A percentile compares a stretch with the other conserved stretches of the same genome.
Conservation (phyloP, 2,888 invertebrate species). For the Spatulosminthurus flaviceps region DNA sequence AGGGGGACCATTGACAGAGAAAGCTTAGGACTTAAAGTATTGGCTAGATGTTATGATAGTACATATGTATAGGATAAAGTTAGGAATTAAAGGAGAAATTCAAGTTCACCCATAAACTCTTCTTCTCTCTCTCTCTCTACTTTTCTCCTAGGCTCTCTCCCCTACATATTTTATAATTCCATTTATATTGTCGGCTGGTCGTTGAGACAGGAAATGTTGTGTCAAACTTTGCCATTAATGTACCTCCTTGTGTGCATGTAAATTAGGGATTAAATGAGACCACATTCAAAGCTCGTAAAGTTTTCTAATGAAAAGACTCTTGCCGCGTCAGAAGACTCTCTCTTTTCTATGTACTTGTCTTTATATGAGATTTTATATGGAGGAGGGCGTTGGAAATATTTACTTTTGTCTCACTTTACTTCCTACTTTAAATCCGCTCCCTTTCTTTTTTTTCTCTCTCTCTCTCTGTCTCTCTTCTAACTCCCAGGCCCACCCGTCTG, state of each 20-base stretch:
- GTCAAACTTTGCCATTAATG: slow-evolving; percentile 49
- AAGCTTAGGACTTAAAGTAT: slow-evolving; percentile 6
- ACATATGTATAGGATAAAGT: background rate
- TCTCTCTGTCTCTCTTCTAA: background rate
- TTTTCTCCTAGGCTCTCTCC: background rate
- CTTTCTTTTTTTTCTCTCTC: background rate
- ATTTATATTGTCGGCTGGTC: slow-evolving; percentile 21
- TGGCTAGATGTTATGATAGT: background rate
- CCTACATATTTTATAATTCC: too few species aligned
- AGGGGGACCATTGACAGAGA: background rate
- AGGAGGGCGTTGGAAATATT: slow-evolving; percentile 5
- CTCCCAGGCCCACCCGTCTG: background rate
- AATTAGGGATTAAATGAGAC: slow-evolving; percentile 49
- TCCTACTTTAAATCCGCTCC: background rate
- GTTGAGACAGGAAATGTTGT: slow-evolving; percentile 47
- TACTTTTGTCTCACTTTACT: slow-evolving; percentile 15
- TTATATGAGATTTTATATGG: too few species aligned
- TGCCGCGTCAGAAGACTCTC: slow-evolving; percentile 38
- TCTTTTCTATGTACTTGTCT: background rate
- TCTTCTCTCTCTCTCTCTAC: background rate
- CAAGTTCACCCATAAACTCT: background rate
- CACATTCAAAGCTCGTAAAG: slow-evolving; percentile 49
- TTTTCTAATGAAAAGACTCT: slow-evolving; percentile 50
- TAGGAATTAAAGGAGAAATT: background rate
- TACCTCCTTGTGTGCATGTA: slow-evolving; percentile 49